Base-by-base conservation (phyloP, 2,888 invertebrate species). In the Chirona hameri region DNA sequence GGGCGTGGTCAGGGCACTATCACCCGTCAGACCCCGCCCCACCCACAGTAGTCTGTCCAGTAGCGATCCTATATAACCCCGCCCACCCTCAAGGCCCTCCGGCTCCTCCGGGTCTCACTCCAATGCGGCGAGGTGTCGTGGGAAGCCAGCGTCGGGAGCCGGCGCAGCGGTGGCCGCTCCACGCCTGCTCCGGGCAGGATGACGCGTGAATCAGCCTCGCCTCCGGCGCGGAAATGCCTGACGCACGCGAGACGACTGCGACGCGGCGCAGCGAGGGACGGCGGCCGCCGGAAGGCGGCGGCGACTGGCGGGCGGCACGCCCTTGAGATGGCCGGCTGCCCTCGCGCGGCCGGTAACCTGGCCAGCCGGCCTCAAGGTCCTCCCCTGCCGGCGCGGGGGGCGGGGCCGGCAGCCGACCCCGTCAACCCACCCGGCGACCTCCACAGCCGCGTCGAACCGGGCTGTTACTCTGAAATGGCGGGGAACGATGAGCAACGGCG, bases 191-290 rank as follows among this genome's bases (percentile, higher is more conserved):
- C 31, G 31, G 31, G 18, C 14, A 18, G 69, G 52, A 52, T 52
- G 52, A 52, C 52, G 29, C 46, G 72, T 76, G 76, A 76, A 10
- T 76, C 76, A 76, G 76, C 76, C 12, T 18, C 21, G 76, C 76
- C 39, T 24, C 39, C 10, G 76, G 76, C 76, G 76, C 76, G 76
- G 76, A 76, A 76, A 76, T 76, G 76, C 76, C 76, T 27, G 76
- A 15, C 76, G 72, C 72, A 31, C 72, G 72, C 31, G 72, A 18
- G 27, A 14, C 60, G 60, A 24, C 60, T 21, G 60, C 60, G 60
- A 24, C 14, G 18, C n/a, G 29, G n/a, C 69, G 72, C 72, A 3
- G 10, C 72, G 31, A 10, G 72, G 31, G 18, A 2, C 72, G 31
- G 31, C 72, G 4, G 39, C 7, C 31, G 72, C 72, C 72, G 76